Evolutionary conservation across 2,113 vertebrate genomes (phyloP).

Genomic region (Montifringilla adamsi): DNA sequence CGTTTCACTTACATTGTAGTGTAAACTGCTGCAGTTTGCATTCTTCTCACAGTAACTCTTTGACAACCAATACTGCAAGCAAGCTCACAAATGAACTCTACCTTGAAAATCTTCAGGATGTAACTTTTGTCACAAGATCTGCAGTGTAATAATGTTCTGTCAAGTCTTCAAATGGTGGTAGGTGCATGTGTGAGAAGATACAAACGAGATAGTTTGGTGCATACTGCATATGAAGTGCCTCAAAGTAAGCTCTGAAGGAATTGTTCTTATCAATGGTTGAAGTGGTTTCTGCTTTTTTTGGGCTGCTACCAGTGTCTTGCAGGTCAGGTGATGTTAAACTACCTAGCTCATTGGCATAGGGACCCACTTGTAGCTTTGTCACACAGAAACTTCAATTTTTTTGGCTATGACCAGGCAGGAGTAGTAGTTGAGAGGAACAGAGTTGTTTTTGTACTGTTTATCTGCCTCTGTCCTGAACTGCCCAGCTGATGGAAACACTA

Average conservation of each 20-base stretch:
- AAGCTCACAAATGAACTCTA: background rate
- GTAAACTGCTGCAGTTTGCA: background rate
- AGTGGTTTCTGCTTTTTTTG: background rate
- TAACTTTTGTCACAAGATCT: background rate
- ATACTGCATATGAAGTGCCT: conserved; percentile 36
- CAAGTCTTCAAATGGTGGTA: background rate
- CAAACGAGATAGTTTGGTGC: conserved; percentile 5
- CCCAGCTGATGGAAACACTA: background rate
- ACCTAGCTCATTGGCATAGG: background rate
- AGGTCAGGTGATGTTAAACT: background rate
- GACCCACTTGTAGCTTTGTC: background rate
- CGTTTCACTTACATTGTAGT: background rate
- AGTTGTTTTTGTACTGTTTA: background rate
- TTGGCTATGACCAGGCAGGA: background rate
- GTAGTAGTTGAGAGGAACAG: background rate
- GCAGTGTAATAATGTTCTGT: background rate
- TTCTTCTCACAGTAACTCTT: background rate
- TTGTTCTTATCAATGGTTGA: background rate
- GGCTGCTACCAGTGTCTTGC: background rate
- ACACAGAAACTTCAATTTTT: background rate
- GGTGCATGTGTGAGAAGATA: background rate
- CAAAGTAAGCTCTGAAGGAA: background rate
- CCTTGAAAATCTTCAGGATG: background rate
- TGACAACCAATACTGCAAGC: background rate
- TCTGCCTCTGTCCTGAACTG: background rate